A percentile compares a stretch with the other conserved stretches of the same genome.
Conservation (phyloP, 2,888 invertebrate species). For the Tetropium fuscum region DNA sequence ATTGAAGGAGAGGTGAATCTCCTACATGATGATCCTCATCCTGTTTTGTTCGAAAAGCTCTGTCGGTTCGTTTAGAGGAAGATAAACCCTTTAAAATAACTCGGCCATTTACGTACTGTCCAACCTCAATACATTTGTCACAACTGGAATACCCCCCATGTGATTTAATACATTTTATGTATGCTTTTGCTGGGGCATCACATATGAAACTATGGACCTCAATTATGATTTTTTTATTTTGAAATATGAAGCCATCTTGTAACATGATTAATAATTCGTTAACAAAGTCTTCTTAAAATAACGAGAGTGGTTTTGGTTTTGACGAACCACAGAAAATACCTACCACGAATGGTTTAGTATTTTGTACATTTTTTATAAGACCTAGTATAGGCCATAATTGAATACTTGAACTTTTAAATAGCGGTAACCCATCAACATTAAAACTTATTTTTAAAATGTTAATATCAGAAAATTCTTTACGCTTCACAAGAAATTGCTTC, state of each 20-base stretch:
- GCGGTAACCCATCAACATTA: not conserved
- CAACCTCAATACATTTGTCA: slow-evolving; percentile 21
- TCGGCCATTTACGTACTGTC: slow-evolving; percentile 10
- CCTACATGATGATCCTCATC: slow-evolving; percentile 17
- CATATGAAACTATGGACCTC: slow-evolving; percentile 27
- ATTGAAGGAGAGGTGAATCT: not conserved
- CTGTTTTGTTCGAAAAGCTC: not conserved
- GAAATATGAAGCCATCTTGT: slow-evolving; percentile 22
- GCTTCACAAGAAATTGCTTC: slow-evolving; percentile 4
- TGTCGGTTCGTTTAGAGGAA: not conserved
- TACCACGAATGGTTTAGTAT: not conserved
- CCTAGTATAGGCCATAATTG: not conserved
- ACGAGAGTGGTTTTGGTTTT: not conserved
- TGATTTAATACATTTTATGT: slow-evolving; percentile 28
- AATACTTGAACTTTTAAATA: not conserved
- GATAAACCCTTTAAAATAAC: slow-evolving; percentile 3
- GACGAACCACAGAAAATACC: not conserved
- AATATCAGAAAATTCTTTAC: slow-evolving; percentile 9
- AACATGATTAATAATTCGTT: slow-evolving; percentile 20
- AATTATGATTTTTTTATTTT: slow-evolving; percentile 14
- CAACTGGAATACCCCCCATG: slow-evolving; percentile 33
- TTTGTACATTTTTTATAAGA: not conserved
- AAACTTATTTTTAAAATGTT: not conserved
- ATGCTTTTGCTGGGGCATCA: slow-evolving; percentile 32
- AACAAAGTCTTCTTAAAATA: not conserved